phyloP scores from a whole-genome alignment of 2,113 vertebrate species.

The Tetraodon nigroviridis region DNA sequence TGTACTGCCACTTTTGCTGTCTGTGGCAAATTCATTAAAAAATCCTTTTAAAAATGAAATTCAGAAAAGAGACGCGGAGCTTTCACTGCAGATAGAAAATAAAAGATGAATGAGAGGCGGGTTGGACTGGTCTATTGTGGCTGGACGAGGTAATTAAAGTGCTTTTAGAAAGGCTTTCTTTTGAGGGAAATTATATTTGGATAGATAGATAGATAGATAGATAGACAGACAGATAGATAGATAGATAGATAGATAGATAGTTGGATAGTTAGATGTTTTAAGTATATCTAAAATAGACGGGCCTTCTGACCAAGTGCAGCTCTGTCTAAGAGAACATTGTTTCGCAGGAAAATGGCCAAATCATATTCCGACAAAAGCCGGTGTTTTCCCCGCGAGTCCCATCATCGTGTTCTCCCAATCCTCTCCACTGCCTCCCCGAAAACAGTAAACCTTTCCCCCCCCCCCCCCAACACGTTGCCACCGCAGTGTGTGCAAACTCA shows the following conservation, averaged over 20 bases:
- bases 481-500: slow-evolving; percentile 53
- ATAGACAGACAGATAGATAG: no score
- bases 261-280: no score
- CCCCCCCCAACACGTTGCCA: slow-evolving; percentile 53
- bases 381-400: slow-evolving; percentile 54
- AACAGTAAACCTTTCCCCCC: slow-evolving; percentile 46
- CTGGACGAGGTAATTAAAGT: slow-evolving; percentile 80
- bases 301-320: slow-evolving; percentile 62
- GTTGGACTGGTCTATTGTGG: slow-evolving; percentile 75
- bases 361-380: slow-evolving; percentile 62
- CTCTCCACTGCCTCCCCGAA: slow-evolving; percentile 59
- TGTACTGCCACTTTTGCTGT: slow-evolving; percentile 72
- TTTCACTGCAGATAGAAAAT: no score
- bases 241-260: no score
- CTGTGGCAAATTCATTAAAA: slow-evolving; percentile 76
- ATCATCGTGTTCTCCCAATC: slow-evolving; percentile 62
- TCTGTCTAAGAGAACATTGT: slow-evolving; percentile 71
- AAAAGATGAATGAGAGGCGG: slow-evolving; percentile 86
- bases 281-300: slow-evolving; percentile 25
- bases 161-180: slow-evolving; percentile 81
- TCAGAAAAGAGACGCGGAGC: slow-evolving; percentile 72
- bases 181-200: slow-evolving; percentile 79
- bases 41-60: slow-evolving; percentile 65
- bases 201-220: slow-evolving; percentile 34
- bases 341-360: slow-evolving; percentile 71